A percentile compares a stretch with the other conserved stretches of the same genome.
Conservation (phyloP, 2,888 invertebrate genomes). For the Arge pagana region DNA sequence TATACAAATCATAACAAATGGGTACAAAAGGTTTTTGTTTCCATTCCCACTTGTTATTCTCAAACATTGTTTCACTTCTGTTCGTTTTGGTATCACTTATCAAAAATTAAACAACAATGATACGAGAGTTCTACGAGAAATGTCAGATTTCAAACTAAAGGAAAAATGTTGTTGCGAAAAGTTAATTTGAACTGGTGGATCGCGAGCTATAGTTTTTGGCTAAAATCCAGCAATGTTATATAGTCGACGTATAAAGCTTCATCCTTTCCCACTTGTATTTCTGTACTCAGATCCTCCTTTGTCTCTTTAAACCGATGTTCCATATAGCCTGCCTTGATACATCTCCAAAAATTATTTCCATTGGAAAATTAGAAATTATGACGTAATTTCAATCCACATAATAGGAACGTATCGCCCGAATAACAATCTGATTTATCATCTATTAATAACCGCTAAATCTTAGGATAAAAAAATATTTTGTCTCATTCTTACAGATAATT, state of each 20-base stretch:
- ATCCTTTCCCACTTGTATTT: too few species aligned
- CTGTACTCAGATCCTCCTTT: too few species aligned
- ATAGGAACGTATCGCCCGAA: too few species aligned
- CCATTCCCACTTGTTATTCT: neutral
- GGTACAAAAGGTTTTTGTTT: neutral
- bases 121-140: neutral
- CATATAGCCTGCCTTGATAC: neutral
- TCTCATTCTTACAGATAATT: too few species aligned
- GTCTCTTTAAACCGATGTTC: neutral
- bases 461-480: too few species aligned
- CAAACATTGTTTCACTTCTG: neutral
- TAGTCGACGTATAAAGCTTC: too few species aligned
- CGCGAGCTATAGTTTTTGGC: constrained; percentile 29
- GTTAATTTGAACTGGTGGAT: constrained; percentile 31
- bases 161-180: constrained; percentile 28
- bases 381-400: too few species aligned
- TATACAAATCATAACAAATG: neutral
- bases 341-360: neutral
- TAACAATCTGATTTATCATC: neutral
- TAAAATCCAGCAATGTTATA: constrained; percentile 28
- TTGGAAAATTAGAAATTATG: too few species aligned
- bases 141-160: constrained; percentile 22
- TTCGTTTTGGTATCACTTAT: neutral
- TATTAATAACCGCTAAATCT: too few species aligned
- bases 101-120: neutral